Evolutionary conservation across 2,113 vertebrate genomes (phyloP), one percentile per base, ranked within the genome.

Genomic region (Spheniscus mendiculus): DNA sequence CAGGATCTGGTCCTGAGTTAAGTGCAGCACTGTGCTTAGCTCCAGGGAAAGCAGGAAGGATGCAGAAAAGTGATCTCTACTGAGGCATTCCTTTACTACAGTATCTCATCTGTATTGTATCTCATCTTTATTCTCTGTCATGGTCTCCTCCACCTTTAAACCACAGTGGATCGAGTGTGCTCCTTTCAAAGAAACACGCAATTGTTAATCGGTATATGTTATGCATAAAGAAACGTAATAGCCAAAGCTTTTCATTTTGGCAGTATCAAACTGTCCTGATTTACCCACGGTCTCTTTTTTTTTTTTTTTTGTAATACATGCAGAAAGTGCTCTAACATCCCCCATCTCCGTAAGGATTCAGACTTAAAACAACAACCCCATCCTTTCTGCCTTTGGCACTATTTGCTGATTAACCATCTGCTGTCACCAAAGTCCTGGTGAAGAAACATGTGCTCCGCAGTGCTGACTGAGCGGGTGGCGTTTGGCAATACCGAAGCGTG

Each of bases 401-500:
- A 93, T 78, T 83, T 92, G 59, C 69, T 96, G 76, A 83, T 91
- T 94, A 93, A 87, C 82, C 73, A 90, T 94, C 85, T 95, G 82
- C 77, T 93, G 69, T 62, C 49, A 83, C 52, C 66, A n/a, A 87
- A 87, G 86, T 87, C 32, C 10, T 58, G 59, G 27, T 94, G 82
- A 94, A 96, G 56, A 86, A 79, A 61, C 0, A 1, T 72, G 66
- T 82, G 52, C 47, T 36, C 45, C 1, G 2, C 66, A 45, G 73
- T 15, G 34, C 47, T 91, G 90, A 70, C 70, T 62, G 93, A 96
- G 95, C 21, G 45, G 83, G 47, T n/a, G 32, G 83, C 8, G 25
- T 91, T 72, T 92, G 89, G 76, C 81, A 55, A 59, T 63, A 74
- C 32, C 76, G 59, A 76, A 38, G 7, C 8, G 2, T 10, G 45